Evolutionary conservation across 2,113 vertebrate species (phyloP).

Genomic region (Larimichthys crocea): DNA sequence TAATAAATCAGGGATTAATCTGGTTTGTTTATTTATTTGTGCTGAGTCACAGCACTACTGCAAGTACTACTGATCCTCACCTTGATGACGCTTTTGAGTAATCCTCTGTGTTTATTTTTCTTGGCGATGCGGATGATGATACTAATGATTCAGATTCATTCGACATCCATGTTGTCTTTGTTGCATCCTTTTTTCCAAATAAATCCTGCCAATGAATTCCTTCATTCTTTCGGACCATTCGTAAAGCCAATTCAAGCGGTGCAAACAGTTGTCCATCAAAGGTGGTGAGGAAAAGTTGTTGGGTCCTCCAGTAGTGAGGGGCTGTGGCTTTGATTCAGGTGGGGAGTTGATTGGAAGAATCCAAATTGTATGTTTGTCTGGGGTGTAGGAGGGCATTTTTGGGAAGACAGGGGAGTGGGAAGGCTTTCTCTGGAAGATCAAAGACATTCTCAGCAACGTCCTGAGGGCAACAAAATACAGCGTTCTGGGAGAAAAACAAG

Average conservation of each 20-base stretch:
- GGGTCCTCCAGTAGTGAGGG: constrained; percentile 14
- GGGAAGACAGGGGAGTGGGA: constrained; percentile 70
- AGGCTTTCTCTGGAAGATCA: constrained; percentile 74
- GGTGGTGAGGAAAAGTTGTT: constrained; percentile 19
- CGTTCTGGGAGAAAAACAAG: constrained; percentile 76
- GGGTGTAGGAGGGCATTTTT: constrained; percentile 46
- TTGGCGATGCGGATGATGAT: neutral
- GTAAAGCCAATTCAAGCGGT: constrained; percentile 32
- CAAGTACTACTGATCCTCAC: constrained; percentile 51
- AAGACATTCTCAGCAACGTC: constrained; percentile 83
- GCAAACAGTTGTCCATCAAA: constrained; percentile 48
- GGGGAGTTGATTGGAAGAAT: constrained; percentile 57
- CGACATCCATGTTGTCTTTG: constrained; percentile 26
- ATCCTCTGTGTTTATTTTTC: constrained; percentile 20
- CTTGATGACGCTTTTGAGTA: constrained; percentile 37
- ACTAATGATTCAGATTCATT: constrained; percentile 33
- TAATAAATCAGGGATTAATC: constrained; percentile 18
- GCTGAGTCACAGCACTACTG: neutral
- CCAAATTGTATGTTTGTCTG: constrained; percentile 59
- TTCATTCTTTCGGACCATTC: constrained; percentile 34
- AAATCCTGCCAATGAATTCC: constrained; percentile 33
- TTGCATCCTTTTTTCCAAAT: constrained; percentile 15
- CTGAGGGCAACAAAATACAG: constrained; percentile 78
- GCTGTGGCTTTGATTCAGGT: constrained; percentile 5
- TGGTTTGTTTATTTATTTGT: neutral